These are phyloP conservation scores for Sepioteuthis lessoniana DNA, from an alignment of 2,888 invertebrate species.

Conservation along the genomic window DNA sequence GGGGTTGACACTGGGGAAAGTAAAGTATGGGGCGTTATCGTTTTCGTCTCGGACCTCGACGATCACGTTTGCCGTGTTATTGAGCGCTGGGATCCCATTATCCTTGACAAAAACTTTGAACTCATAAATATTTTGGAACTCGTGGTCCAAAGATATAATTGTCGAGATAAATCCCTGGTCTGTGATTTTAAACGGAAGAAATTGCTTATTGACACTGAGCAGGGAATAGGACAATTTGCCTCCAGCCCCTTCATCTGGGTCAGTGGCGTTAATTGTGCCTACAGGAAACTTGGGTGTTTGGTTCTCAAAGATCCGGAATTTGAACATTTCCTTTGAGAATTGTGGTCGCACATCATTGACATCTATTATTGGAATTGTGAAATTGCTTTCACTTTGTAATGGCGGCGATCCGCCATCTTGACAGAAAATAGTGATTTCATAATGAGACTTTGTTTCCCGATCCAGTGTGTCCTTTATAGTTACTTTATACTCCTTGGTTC, in stretches of 20 bases:
- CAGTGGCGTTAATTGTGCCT: neutral
- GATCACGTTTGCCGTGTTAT: neutral
- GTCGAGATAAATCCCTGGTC: neutral
- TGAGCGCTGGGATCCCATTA: neutral
- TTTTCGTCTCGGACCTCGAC: neutral
- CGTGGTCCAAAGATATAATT: neutral
- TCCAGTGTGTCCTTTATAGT: neutral
- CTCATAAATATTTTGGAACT: neutral
- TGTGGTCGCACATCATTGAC: neutral
- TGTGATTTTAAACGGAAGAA: neutral
- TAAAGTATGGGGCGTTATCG: neutral
- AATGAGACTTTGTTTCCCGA: neutral
- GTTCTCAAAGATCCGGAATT: neutral
- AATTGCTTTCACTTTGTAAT: neutral
- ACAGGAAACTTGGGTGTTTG: neutral
- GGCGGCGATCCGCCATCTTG: neutral
- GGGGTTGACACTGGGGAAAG: neutral
- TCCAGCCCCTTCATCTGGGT: neutral
- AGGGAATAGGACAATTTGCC: neutral
- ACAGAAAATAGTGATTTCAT: neutral
- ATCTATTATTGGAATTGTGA: neutral
- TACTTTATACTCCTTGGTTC: neutral
- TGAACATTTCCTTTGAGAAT: slow-evolving; percentile 33
- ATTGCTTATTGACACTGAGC: neutral
- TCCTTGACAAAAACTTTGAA: neutral